Evolutionary conservation across 2,113 vertebrate species (phyloP), one percentile per base, ranked within the genome.

Genomic region (Odocoileus hemionus): DNA sequence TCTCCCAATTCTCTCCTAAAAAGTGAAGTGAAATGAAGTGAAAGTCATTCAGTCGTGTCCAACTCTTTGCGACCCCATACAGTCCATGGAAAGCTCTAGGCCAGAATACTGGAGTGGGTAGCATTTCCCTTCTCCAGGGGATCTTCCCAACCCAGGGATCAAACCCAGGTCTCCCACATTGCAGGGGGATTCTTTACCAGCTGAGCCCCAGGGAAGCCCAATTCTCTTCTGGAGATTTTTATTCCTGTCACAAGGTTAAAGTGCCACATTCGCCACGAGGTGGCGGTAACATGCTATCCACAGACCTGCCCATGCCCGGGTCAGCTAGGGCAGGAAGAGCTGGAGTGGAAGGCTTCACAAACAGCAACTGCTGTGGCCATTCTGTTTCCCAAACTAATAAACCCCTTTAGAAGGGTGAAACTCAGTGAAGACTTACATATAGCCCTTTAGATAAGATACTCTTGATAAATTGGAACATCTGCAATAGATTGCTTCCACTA

Each of bases 231-330:
- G 16, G 4, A 74, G 30, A 61, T 39, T 86, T 96, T 87, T 26
- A 60, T 60, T 79, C n/a, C 30, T 16, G 16, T 33, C 79, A n/a
- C 14, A 85, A 7, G 2, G 25, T 21, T 47, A 83, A 83, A 70
- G 43, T 76, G 61, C 36, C 50, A 17, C 13, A 1, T 60, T 47
- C 0, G 39, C 92, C 98, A 93, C 87, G 85, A 94, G 98, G 86
- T 97, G 97, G 97, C 43, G 5, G 45, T 67, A 94, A 80, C n/a
- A 52, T 5, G 57, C 84, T 58, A 12, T 5, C 30, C 54, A 85
- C 33, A 93, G 50, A 52, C 14, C 36, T n/a, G 36, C 0, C 28
- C 10, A 25, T 5, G 23, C 13, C 14, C 11, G 0, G 2, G 16
- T 86, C 50, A 6, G 13, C 43, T 4, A 15, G 5, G 16, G 25